A percentile compares a stretch with the other conserved stretches of the same genome.
phyloP scores from a whole-genome alignment of 2,888 invertebrate species.

The Baccha elongata region DNA sequence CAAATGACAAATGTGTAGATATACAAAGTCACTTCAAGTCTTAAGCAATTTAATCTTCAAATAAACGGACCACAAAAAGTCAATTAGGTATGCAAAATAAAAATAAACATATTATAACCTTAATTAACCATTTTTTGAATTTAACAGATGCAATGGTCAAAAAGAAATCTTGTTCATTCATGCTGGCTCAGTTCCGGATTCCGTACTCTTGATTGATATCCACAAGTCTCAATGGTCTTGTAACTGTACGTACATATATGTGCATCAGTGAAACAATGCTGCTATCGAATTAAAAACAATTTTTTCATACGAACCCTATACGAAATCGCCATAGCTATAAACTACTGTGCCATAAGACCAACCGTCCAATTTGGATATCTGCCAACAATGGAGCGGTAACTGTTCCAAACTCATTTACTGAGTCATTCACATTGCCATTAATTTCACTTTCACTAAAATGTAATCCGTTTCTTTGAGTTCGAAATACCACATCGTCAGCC shows the following conservation, averaged over 20 bases:
- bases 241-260: slow-evolving; percentile 9
- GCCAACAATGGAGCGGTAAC: slow-evolving; percentile 32
- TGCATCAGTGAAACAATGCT: slow-evolving; percentile 5
- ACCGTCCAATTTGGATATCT: slow-evolving; percentile 25
- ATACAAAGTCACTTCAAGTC: too few relatives aligned
- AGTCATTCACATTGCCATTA: slow-evolving; percentile 69
- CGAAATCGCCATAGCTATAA: slow-evolving; percentile 12
- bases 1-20: too few relatives aligned
- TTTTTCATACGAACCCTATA: slow-evolving; percentile 15
- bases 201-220: slow-evolving; percentile 32
- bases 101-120: slow-evolving; percentile 31
- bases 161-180: slow-evolving; percentile 62
- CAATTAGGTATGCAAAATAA: background rate
- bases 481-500: slow-evolving; percentile 18
- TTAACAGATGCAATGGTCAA: slow-evolving; percentile 34
- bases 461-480: slow-evolving; percentile 61
- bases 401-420: slow-evolving; percentile 57
- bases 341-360: slow-evolving; percentile 1
- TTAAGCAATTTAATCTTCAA: slow-evolving; percentile 35
- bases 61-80: slow-evolving; percentile 30
- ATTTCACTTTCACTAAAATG: slow-evolving; percentile 73
- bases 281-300: slow-evolving; percentile 33
- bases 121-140: slow-evolving; percentile 52
- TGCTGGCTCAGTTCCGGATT: slow-evolving; percentile 65
- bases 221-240: slow-evolving; percentile 17